A percentile compares a stretch with the other conserved stretches of the same genome.
Conservation (phyloP, 2,888 invertebrate genomes). For the Sphinx pinastri region DNA sequence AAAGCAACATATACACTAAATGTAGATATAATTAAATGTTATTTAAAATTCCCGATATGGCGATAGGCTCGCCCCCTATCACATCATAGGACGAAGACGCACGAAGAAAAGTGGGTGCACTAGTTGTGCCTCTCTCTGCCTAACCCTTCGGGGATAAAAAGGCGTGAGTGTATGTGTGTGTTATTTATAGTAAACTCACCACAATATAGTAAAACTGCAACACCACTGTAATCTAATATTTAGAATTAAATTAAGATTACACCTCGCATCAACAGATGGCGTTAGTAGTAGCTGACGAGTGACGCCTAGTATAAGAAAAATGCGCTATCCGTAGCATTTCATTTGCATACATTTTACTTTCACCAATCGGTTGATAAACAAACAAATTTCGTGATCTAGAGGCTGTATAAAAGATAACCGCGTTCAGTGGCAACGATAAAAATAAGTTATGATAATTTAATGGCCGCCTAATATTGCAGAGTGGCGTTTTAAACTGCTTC, state of each 20-base stretch:
- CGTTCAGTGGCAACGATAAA: slow-evolving; percentile 11
- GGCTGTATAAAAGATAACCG: slow-evolving; percentile 24
- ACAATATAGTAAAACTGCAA: neutral
- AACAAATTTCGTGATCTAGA: slow-evolving; percentile 25
- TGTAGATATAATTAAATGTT: neutral
- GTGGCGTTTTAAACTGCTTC: slow-evolving; percentile 29
- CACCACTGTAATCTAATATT: neutral
- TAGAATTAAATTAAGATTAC: slow-evolving; percentile 1
- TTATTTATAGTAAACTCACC: neutral
- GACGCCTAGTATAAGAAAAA: neutral
- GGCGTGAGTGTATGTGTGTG: no score
- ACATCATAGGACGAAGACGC: no score
- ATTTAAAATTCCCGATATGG: no score
- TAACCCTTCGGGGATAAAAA: no score
- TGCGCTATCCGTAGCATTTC: slow-evolving; percentile 1
- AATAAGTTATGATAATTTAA: slow-evolving; percentile 27
- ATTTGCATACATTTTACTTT: slow-evolving; percentile 24
- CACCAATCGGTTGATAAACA: slow-evolving; percentile 18
- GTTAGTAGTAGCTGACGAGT: slow-evolving; percentile 33
- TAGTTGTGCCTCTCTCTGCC: no score
- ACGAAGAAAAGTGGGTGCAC: no score
- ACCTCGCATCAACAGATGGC: slow-evolving; percentile 47
- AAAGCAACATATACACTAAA: no score
- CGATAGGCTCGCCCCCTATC: no score
- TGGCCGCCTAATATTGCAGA: slow-evolving; percentile 30